phyloP scores from a whole-genome alignment of 2,113 vertebrate species.

The Tupaia tana region DNA sequence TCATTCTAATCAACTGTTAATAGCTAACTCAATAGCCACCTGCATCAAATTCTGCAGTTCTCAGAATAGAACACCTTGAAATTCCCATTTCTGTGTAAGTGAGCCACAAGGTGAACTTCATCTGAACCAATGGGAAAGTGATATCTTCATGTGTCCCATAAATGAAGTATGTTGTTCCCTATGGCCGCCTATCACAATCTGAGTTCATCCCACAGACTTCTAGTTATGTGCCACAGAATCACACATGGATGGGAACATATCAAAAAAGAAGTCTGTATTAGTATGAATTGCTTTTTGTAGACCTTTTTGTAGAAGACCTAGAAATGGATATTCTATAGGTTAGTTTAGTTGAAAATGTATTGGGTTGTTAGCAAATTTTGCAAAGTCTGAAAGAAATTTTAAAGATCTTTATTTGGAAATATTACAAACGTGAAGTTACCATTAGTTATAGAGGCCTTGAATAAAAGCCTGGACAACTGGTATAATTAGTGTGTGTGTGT shows the following conservation, averaged over 20 bases:
- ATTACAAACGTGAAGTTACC: background rate
- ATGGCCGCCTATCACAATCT: background rate
- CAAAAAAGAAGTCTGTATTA: background rate
- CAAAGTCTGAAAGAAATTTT: background rate
- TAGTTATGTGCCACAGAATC: background rate
- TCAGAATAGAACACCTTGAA: conserved; percentile 68
- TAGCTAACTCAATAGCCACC: conserved; percentile 69
- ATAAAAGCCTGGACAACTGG: background rate
- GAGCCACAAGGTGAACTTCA: conserved; percentile 64
- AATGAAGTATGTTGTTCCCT: background rate
- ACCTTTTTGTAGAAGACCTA: background rate
- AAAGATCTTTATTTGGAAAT: background rate
- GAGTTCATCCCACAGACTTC: background rate
- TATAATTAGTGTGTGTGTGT: background rate
- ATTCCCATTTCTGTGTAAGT: conserved; percentile 20
- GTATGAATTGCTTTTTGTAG: background rate
- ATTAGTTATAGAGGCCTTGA: background rate
- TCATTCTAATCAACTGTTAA: conserved; percentile 74
- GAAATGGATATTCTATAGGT: background rate
- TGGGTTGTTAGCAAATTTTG: background rate
- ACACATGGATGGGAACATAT: background rate
- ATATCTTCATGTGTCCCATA: conserved; percentile 37
- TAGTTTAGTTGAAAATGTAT: background rate
- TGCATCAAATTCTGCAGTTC: conserved; percentile 51
- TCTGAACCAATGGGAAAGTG: conserved; percentile 9